phyloP scores from a whole-genome alignment of 1,140 invertebrate species.

The Probaryconus sp. region DNA sequence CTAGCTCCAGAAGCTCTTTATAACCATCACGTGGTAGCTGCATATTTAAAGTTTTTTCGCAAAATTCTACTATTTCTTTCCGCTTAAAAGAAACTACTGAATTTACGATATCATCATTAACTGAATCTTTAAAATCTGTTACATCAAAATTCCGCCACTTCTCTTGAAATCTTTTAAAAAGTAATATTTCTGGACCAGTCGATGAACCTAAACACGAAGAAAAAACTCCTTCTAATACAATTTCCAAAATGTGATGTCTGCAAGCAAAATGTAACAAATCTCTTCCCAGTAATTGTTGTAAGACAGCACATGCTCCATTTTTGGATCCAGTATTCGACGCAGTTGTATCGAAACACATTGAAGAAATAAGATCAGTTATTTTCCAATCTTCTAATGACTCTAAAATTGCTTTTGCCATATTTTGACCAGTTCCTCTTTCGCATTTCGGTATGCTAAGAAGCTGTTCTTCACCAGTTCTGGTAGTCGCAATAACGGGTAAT shows the following conservation, averaged over 20 bases:
- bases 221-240: conserved; percentile 44
- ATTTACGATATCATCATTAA: background rate
- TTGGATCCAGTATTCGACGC: conserved; percentile 45
- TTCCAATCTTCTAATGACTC: conserved; percentile 44
- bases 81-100: conserved; percentile 1
- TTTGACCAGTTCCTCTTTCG: conserved; percentile 54
- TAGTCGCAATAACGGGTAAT: conserved; percentile 52
- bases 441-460: conserved; percentile 63
- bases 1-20: conserved; percentile 7
- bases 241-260: conserved; percentile 66
- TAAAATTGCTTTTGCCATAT: conserved; percentile 55
- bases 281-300: conserved; percentile 61
- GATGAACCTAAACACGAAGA: conserved; percentile 28
- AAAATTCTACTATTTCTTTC: conserved; percentile 1
- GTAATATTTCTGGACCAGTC: conserved; percentile 56
- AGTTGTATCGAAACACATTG: conserved; percentile 53
- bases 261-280: conserved; percentile 64
- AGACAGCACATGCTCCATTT: conserved; percentile 60
- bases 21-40: background rate
- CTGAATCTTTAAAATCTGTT: conserved; percentile 27
- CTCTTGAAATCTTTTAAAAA: conserved; percentile 65
- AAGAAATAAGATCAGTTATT: conserved; percentile 3
- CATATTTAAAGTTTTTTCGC: background rate
- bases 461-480: conserved; percentile 52
- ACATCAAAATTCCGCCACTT: conserved; percentile 48